Percentiles rank a stretch among this genome's conserved stretches.
Evolutionary conservation across 2,888 invertebrate species (phyloP).

Genomic region (Erebia ligea): DNA sequence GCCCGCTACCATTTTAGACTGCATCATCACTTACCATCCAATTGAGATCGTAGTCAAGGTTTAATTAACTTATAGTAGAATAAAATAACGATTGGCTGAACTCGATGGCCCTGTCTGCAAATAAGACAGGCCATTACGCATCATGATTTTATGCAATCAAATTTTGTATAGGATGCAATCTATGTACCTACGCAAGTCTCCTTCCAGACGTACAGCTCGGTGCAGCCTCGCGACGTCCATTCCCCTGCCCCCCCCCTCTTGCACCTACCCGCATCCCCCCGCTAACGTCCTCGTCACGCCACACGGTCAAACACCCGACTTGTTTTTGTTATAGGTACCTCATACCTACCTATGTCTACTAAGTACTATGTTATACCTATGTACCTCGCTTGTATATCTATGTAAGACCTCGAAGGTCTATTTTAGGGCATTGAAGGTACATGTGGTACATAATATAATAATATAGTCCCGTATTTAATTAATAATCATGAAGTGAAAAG

Average conservation of each 20-base stretch:
- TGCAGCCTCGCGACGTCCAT: slow-evolving; percentile 40
- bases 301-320: slow-evolving; percentile 48
- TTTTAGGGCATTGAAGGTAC: not conserved
- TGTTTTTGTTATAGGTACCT: slow-evolving; percentile 38
- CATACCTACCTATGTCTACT: not conserved
- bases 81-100: too few species aligned
- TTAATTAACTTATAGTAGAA: too few species aligned
- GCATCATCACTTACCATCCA: too few species aligned
- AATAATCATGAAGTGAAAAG: too few species aligned
- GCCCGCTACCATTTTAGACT: too few species aligned
- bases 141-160: too few species aligned
- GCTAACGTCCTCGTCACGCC: slow-evolving; percentile 59
- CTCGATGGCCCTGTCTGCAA: too few species aligned
- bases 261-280: slow-evolving; percentile 34
- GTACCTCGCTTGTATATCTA: not conserved
- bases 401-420: slow-evolving; percentile 12
- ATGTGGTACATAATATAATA: too few species aligned
- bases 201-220: not conserved
- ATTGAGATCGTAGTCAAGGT: too few species aligned
- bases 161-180: not conserved
- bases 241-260: slow-evolving; percentile 39
- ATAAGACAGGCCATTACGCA: too few species aligned
- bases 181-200: not conserved
- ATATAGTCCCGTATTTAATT: too few species aligned
- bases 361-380: slow-evolving; percentile 4